These are phyloP conservation scores for Stichopus horrens DNA, from an alignment of 53 echinoderm and acorn worm genomes.

Conservation along the genomic window DNA sequence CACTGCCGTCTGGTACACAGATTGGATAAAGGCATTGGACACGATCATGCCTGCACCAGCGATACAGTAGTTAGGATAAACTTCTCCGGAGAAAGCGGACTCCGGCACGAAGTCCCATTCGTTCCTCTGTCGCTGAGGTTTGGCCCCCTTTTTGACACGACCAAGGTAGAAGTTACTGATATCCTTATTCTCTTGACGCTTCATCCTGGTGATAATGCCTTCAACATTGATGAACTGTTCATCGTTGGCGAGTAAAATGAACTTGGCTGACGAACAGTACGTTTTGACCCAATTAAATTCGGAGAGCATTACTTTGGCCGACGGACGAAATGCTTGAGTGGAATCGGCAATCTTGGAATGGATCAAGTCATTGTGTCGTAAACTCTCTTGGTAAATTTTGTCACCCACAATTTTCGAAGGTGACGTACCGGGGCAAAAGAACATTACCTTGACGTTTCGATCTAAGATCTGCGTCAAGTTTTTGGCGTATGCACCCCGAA, in stretches of 20 bases:
- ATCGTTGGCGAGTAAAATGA: constrained; percentile 72
- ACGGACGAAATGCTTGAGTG: constrained; percentile 46
- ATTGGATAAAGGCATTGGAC: constrained; percentile 59
- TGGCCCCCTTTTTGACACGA: constrained; percentile 67
- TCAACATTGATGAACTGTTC: constrained; percentile 70
- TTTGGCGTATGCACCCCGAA: constrained; percentile 66
- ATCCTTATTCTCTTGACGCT: constrained; percentile 34
- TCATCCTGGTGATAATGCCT: constrained; percentile 59
- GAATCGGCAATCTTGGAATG: constrained; percentile 66
- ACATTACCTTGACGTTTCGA: constrained; percentile 52
- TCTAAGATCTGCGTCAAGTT: constrained; percentile 41
- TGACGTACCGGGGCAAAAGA: constrained; percentile 59
- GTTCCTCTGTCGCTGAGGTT: constrained; percentile 53
- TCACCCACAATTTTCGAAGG: constrained; percentile 49
- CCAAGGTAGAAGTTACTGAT: constrained; percentile 62
- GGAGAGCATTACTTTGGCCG: constrained; percentile 66
- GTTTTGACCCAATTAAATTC: constrained; percentile 74
- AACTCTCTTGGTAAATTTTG: constrained; percentile 46
- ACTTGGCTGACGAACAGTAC: constrained; percentile 66
- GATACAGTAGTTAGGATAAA: constrained; percentile 80
- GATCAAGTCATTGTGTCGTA: constrained; percentile 57
- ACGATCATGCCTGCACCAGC: constrained; percentile 87
- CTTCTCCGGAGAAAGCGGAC: constrained; percentile 53
- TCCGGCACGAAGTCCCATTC: constrained; percentile 65
- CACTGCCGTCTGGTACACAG: constrained; percentile 54